Base-by-base conservation (phyloP, 2,888 invertebrate species). In the Dynastes maya region DNA sequence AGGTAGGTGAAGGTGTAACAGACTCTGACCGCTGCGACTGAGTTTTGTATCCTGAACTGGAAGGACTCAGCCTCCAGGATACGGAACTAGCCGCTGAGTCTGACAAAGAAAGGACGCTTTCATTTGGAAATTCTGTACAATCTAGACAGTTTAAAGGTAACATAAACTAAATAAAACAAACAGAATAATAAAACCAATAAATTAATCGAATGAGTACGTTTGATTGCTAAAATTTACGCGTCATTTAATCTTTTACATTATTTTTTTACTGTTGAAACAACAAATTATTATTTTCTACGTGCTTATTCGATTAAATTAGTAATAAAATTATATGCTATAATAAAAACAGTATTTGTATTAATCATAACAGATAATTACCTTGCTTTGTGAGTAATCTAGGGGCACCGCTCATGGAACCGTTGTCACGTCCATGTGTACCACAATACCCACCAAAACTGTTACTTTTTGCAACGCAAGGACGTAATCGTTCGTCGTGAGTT, bases 361-460 rank as follows among this genome's bases (percentile, higher is more conserved):
- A 55, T n/a, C 16, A 22, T 55, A 45, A 22, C 13, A 80, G 16
- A 45, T 11, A 58, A 82, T 80, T 83, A 94, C 95, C 95, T 91
- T 96, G 96, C 86, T 95, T 94, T 80, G 95, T 94, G 72, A 96
- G 92, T 78, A 95, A 90, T 22, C 94, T 88, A 45, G 92, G 89
- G 13, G 92, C 91, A 9, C 91, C 91, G 85, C 92, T 93, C 84
- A 92, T 92, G 49, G 91, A 90, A 55, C 92, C 90, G 83, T 93
- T 93, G 84, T 94, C 94, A 49, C 93, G 90, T 22, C 88, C 88
- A 2, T 90, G 84, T 84, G 89, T 89, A 75, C 86, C 92, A 13
- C 93, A 93, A 86, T 96, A 96, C 1, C 96, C 97, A 11, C 96
- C 96, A 86, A 97, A 97, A 88, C 96, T 97, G 89, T 95, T 96